Conservation (phyloP, 2,888 invertebrate genomes). For the Torymus auratus region DNA sequence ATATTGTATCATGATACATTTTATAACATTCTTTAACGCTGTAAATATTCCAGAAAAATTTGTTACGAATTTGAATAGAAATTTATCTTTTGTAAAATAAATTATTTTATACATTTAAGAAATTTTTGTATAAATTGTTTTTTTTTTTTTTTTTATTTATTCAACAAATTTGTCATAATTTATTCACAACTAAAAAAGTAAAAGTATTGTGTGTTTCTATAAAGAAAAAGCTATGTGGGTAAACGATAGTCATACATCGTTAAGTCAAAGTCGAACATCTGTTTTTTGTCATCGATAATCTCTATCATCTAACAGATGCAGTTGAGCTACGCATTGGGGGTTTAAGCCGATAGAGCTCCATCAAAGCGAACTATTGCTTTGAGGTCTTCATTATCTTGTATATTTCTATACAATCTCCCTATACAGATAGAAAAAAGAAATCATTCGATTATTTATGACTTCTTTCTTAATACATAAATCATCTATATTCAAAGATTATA, state of each 20-base stretch:
- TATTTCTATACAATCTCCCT: background rate
- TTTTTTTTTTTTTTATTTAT: no score
- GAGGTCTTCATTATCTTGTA: constrained; percentile 25
- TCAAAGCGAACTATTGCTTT: constrained; percentile 64
- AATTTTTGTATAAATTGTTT: no score
- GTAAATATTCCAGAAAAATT: no score
- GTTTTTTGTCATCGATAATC: constrained; percentile 63
- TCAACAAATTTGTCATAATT: no score
- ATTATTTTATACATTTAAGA: no score
- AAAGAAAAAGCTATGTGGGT: background rate
- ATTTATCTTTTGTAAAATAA: no score
- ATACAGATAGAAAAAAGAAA: background rate
- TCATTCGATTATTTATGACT: background rate
- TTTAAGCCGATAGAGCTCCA: constrained; percentile 59
- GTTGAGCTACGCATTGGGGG: background rate
- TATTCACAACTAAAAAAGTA: no score
- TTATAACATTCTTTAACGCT: no score
- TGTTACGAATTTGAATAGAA: no score
- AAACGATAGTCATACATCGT: constrained; percentile 30
- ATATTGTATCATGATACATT: no score
- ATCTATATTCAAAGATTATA: no score
- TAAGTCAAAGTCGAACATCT: constrained; percentile 63
- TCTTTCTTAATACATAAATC: background rate
- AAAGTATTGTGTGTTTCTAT: background rate
- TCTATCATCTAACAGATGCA: constrained; percentile 37